Base-by-base conservation (phyloP, 2,797 vertebrate species). In the Threskiornis aethiopicus region DNA sequence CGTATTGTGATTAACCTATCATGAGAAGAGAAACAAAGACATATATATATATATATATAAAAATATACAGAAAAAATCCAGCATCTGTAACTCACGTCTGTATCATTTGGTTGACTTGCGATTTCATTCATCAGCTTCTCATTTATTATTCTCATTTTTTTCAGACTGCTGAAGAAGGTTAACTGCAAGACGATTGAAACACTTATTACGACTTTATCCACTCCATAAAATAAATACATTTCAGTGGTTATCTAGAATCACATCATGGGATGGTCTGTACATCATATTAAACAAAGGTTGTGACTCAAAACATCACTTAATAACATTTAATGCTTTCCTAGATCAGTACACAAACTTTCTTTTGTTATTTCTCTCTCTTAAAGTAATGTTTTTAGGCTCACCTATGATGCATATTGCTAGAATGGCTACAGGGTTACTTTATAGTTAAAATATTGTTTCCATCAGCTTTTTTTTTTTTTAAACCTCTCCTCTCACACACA, bases 81-180 rank as follows among this genome's bases (percentile, higher is more conserved):
- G 11, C 29, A 66, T 69, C 41, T 65, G 25, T 78, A 95, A 95
- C 95, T 97, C 84, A 98, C 98, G 4, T 96, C 87, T 1, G 7
- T 24, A 49, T 96, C 89, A 14, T 46, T 64, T 0, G 78, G 87
- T 41, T n/a, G 88, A 76, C 87, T 89, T n/a, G 86, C 59, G 6
- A 97, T 80, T 86, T 98, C 97, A 77, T 95, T 93, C 21, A 37
- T 46, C 47, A 98, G 90, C 67, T 95, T 97, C 81, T 97, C 94
- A 62, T 98, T 93, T 67, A 97, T 61, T n/a, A 87, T 73, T 80
- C 97, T 96, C 84, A 98, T 87, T 90, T 97, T 95, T 64, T 98
- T 98, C 85, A 98, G 86, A 49, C 87, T 97, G 75, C 92, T 97
- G 80, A 97, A 98, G 95, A 98, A 98, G 24, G 87, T 87, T 77